These are phyloP conservation scores for Nephrocerus scutellatus DNA, from an alignment of 2,888 invertebrate genomes.

Conservation along the genomic window DNA sequence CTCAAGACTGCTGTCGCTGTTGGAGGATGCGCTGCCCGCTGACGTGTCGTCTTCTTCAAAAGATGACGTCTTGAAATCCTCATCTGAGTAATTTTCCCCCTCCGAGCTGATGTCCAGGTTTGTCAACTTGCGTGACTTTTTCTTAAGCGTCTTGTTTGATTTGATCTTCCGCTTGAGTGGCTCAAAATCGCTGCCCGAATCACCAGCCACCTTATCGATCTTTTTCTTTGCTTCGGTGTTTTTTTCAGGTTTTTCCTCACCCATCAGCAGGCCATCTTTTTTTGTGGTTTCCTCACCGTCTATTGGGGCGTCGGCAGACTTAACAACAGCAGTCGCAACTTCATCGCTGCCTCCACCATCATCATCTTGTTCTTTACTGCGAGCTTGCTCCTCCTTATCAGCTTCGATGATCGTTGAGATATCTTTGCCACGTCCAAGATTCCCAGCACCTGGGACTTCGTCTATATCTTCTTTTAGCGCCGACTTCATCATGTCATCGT, in stretches of 20 bases:
- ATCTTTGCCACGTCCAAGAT: conserved; percentile 81
- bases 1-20: conserved; percentile 51
- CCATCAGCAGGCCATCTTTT: conserved; percentile 20
- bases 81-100: conserved; percentile 73
- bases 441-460: conserved; percentile 69
- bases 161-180: conserved; percentile 36
- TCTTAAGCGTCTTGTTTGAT: conserved; percentile 41
- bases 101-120: conserved; percentile 75
- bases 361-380: conserved; percentile 28
- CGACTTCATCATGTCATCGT: conserved; percentile 90
- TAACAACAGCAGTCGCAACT: conserved; percentile 30
- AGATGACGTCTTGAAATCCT: conserved; percentile 78
- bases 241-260: conserved; percentile 23
- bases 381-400: conserved; percentile 60
- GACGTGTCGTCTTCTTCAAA: conserved; percentile 44
- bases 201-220: conserved; percentile 18
- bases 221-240: conserved; percentile 26
- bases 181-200: conserved; percentile 44
- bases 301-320: conserved; percentile 20
- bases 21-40: conserved; percentile 54
- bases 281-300: conserved; percentile 18
- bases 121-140: conserved; percentile 70
- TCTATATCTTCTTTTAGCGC: conserved; percentile 74
- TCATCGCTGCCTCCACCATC: conserved; percentile 35
- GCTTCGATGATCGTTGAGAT: conserved; percentile 82